Conservation (phyloP, 2,888 invertebrate genomes). For the Acanthosepion esculentum region DNA sequence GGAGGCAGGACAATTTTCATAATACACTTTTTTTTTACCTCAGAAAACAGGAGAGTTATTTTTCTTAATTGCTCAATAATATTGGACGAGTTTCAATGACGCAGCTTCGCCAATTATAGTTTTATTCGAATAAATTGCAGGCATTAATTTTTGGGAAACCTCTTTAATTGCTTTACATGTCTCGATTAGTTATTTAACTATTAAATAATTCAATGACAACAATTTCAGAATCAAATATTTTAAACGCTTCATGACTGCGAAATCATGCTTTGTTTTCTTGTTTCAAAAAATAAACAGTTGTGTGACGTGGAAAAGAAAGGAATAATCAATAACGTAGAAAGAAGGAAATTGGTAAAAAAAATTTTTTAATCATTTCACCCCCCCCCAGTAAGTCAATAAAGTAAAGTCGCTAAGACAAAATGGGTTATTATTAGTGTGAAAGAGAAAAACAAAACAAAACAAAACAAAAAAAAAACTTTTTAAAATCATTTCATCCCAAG, state of each 20-base stretch:
- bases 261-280: not conserved
- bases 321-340: no score
- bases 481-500: no score
- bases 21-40: not conserved
- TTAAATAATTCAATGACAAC: not conserved
- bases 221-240: not conserved
- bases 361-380: no score
- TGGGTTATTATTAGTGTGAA: no score
- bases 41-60: not conserved
- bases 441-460: no score
- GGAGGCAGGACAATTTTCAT: not conserved
- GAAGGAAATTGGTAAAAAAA: no score
- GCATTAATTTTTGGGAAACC: not conserved
- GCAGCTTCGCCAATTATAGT: no score
- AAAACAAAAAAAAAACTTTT: no score
- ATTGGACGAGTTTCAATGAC: not conserved
- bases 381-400: no score
- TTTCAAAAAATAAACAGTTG: not conserved
- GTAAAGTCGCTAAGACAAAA: no score
- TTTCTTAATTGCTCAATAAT: no score
- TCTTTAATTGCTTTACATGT: not conserved
- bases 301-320: not conserved
- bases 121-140: constrained; percentile 1
- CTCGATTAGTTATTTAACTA: not conserved
- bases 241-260: not conserved